A percentile compares a stretch with the other conserved stretches of the same genome.
Conservation (phyloP, 2,797 vertebrate species). For the Pantherophis vulpinus region DNA sequence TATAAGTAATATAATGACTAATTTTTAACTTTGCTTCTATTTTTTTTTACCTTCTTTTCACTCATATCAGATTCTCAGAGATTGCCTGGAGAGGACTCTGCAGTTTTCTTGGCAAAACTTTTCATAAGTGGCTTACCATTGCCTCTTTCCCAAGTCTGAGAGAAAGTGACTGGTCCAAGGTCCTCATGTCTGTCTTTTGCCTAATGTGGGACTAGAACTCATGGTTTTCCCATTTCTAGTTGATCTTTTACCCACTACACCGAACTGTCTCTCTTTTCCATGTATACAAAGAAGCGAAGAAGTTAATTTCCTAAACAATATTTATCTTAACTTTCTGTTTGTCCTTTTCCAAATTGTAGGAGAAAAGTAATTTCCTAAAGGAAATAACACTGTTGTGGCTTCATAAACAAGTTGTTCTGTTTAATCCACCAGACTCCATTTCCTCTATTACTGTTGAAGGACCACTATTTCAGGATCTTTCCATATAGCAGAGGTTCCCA, state of each 20-base stretch:
- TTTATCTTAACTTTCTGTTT: slow-evolving; percentile 19
- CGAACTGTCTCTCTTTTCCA: not conserved
- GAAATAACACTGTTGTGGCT: slow-evolving; percentile 16
- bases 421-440: slow-evolving; percentile 19
- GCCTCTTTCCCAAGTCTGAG: not conserved
- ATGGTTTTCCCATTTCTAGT: not conserved
- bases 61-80: not conserved
- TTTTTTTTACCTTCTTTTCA: not conserved
- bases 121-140: not conserved
- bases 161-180: not conserved
- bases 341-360: slow-evolving; percentile 3
- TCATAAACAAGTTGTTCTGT: slow-evolving; percentile 23
- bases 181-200: not conserved
- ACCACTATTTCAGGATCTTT: slow-evolving; percentile 3
- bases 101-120: not conserved
- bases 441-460: slow-evolving; percentile 25
- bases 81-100: not conserved
- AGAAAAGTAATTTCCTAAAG: slow-evolving; percentile 33
- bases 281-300: not conserved
- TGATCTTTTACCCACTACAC: not conserved
- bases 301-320: not conserved
- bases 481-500: not conserved
- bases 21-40: not conserved
- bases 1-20: not conserved
- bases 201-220: not conserved